Evolutionary conservation across 2,113 vertebrate species (phyloP), one percentile per base, ranked within the genome.

Genomic region (Rostratula benghalensis): DNA sequence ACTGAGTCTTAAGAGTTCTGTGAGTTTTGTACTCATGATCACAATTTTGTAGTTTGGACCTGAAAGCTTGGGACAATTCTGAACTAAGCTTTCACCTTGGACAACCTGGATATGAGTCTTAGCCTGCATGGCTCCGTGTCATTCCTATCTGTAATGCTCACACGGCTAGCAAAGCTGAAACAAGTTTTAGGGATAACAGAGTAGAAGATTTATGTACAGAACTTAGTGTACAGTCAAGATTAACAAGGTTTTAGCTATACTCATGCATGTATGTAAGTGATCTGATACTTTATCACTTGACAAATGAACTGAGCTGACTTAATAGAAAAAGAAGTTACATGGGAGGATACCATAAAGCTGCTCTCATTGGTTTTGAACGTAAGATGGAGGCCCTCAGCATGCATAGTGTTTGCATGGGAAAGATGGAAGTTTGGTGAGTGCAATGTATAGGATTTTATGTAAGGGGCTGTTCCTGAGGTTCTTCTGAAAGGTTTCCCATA

Each of bases 301-400:
- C 41, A 6, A 10, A 25, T 1, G 13, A 68, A 64, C 35, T 33
- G 35, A 87, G 43, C 6, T 54, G 64, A 25, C 21, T 59, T 70
- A 19, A 19, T 43, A 56, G 27, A 37, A 59, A 45, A 61, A 63
- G 19, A 33, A 43, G 50, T 33, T 57, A 13, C 14, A 43, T 10
- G 30, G 23, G 25, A 46, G 24, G 7, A 39, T 41, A 8, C 18
- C 56, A 18, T 17, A 24, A 27, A 68, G 14, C 23, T 73, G 63
- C 64, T 78, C 23, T 48, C 17, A 19, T 7, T 76, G 57, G 35
- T 12, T 84, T 85, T 39, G 27, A 39, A 23, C 27, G n/a, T 60
- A 19, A 53, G 41, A 46, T 1, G 4, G 35, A 94, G 31, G 11
- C 0, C 0, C 16, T 77, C 19, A 1, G 0, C 6, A 7, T 53